These are phyloP conservation scores for Myiotriccus ornatus DNA, from an alignment of 2,797 vertebrate species.

Conservation along the genomic window DNA sequence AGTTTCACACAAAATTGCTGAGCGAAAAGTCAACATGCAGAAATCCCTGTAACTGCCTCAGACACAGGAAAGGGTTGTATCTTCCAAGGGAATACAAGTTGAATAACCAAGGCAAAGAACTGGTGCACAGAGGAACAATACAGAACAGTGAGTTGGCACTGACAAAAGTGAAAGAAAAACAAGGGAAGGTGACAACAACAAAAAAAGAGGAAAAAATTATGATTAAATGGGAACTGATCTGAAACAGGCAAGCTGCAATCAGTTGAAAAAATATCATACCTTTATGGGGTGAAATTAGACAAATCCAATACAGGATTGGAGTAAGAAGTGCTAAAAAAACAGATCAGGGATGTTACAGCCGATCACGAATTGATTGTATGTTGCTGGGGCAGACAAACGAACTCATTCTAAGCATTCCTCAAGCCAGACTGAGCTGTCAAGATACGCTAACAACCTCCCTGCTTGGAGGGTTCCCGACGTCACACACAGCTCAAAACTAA, in stretches of 20 bases:
- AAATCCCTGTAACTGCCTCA: not conserved
- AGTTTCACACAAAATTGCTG: not conserved
- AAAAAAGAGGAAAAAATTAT: not conserved
- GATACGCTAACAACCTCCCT: too few relatives aligned
- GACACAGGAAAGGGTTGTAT: not conserved
- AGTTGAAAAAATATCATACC: not conserved
- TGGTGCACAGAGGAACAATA: not conserved
- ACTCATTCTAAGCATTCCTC: not conserved
- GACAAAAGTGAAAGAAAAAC: not conserved
- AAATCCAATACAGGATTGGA: not conserved
- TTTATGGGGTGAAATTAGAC: not conserved
- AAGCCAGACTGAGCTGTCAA: not conserved
- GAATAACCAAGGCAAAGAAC: not conserved
- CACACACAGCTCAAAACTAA: not conserved
- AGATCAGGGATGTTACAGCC: not conserved
- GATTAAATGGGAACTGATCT: not conserved
- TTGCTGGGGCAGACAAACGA: not conserved
- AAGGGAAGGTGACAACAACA: not conserved
- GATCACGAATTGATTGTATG: rapidly evolving
- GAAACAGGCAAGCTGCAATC: not conserved
- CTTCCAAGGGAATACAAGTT: not conserved
- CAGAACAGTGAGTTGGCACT: not conserved
- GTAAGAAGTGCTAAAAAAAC: not conserved
- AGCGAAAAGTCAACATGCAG: not conserved
- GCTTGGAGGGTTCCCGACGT: not conserved